phyloP scores from a whole-genome alignment of 1,140 invertebrate genomes.

The Drosophila ohnishii region DNA sequence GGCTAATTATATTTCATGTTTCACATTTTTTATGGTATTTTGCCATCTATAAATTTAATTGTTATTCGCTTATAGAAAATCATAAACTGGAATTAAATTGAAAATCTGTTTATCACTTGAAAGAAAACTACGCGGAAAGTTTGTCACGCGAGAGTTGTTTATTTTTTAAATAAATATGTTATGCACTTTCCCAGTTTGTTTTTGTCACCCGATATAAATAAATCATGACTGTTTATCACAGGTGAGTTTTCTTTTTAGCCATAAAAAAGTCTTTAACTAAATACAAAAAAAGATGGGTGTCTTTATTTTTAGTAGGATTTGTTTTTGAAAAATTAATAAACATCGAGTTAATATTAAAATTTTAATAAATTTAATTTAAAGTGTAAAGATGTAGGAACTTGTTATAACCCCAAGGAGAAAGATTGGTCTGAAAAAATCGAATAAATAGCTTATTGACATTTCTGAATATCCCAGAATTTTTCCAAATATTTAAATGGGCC shows the following conservation, averaged over 20 bases:
- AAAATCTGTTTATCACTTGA: constrained; percentile 19
- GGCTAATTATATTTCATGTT: constrained; percentile 63
- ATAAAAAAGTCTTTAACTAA: constrained; percentile 4
- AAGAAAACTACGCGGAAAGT: constrained; percentile 17
- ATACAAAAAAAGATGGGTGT: neutral
- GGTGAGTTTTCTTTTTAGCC: constrained; percentile 14
- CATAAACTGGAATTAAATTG: constrained; percentile 37
- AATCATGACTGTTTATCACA: constrained; percentile 22
- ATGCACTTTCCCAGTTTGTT: constrained; percentile 29
- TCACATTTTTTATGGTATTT: constrained; percentile 36
- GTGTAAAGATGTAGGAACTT: neutral
- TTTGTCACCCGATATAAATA: constrained; percentile 39
- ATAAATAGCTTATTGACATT: neutral
- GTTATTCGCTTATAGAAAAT: constrained; percentile 18
- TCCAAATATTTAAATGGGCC: neutral
- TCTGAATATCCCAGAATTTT: neutral
- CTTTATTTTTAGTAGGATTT: neutral
- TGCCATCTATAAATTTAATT: constrained; percentile 39
- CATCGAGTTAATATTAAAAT: no score
- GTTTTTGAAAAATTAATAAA: neutral
- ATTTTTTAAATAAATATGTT: constrained; percentile 42
- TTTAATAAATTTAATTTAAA: neutral
- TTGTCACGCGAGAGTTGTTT: constrained; percentile 8
- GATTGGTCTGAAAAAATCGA: neutral
- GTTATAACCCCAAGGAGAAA: no score